phyloP scores from a whole-genome alignment of 2,888 invertebrate species.

The Gymnocheta viridis region DNA sequence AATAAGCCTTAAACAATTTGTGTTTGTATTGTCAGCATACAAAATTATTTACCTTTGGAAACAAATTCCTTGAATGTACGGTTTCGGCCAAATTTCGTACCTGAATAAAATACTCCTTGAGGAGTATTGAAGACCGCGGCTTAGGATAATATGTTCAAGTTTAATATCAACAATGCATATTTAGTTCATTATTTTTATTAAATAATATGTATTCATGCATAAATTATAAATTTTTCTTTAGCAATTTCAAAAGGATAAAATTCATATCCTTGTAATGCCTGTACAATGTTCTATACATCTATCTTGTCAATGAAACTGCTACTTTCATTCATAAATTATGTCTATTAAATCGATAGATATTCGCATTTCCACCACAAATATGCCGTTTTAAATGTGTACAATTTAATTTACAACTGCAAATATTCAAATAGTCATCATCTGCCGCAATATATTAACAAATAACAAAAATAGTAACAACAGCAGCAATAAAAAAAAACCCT shows the following conservation, averaged over 20 bases:
- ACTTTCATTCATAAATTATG: slow-evolving; percentile 8
- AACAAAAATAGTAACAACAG: background rate
- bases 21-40: too few species aligned
- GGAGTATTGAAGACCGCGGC: too few species aligned
- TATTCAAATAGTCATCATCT: slow-evolving; percentile 29
- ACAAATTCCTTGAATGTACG: too few species aligned
- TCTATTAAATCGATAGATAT: background rate
- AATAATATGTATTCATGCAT: background rate
- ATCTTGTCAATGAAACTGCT: background rate
- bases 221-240: background rate
- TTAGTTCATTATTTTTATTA: background rate
- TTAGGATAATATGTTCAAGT: too few species aligned
- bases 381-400: too few species aligned
- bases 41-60: too few species aligned
- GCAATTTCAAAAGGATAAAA: background rate
- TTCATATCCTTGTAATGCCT: background rate
- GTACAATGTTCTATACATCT: background rate
- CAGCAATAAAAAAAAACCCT: background rate
- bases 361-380: background rate
- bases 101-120: too few species aligned
- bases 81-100: too few species aligned
- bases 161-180: too few species aligned
- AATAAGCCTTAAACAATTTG: too few species aligned
- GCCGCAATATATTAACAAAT: slow-evolving; percentile 11
- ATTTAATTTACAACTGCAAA: too few species aligned